A percentile compares a stretch with the other conserved stretches of the same genome.
Conservation (phyloP, 2,113 vertebrate genomes). For the Corythornis vintsioides region DNA sequence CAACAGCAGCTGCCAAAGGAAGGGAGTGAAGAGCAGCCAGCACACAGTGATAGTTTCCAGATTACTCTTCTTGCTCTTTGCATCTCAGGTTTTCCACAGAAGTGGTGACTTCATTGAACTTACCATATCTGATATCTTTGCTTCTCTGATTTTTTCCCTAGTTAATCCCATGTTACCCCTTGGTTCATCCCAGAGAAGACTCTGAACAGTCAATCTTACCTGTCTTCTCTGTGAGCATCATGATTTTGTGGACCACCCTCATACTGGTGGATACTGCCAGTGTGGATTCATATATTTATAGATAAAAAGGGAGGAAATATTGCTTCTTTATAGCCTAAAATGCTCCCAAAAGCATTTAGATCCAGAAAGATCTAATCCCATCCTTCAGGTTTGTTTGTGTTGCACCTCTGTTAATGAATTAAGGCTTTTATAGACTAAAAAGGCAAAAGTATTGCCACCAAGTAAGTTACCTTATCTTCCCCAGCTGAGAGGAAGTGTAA, state of each 20-base stretch:
- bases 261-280: fast-evolving
- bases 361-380: background rate
- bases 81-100: background rate
- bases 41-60: background rate
- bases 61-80: background rate
- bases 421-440: slow-evolving; percentile 19
- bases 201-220: background rate
- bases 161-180: background rate
- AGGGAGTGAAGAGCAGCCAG: background rate
- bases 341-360: background rate
- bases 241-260: background rate
- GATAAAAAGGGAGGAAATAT: background rate
- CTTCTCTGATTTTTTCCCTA: background rate
- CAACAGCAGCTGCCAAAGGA: background rate
- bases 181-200: background rate
- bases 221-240: background rate
- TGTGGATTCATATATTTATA: background rate
- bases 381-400: background rate
- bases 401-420: slow-evolving; percentile 26
- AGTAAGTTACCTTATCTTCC: slow-evolving; percentile 57
- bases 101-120: background rate
- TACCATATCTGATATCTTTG: background rate
- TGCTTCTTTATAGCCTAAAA: background rate
- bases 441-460: slow-evolving; percentile 38
- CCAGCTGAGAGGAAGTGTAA: slow-evolving; percentile 31